Evolutionary conservation across 2,888 invertebrate species (phyloP).

Genomic region (Dryomyza anilis): DNA sequence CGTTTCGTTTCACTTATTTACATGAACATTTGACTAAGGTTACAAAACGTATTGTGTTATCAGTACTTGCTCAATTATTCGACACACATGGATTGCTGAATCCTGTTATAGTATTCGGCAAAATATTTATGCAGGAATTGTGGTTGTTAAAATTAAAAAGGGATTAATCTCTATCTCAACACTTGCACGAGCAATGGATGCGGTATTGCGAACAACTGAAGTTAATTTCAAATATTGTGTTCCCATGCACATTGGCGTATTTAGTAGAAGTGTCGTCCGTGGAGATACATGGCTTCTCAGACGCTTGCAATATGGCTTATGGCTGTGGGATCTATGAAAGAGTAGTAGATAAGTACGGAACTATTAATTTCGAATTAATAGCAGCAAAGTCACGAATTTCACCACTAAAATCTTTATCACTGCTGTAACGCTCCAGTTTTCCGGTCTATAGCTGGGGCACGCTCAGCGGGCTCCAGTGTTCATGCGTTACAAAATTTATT

Average conservation of each 20-base stretch:
- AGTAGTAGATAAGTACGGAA: neutral
- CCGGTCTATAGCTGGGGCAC: too few species aligned
- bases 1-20: neutral
- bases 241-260: neutral
- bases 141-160: slow-evolving; percentile 16
- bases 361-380: slow-evolving; percentile 16
- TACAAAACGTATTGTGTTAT: slow-evolving; percentile 18
- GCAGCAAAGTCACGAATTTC: slow-evolving; percentile 23
- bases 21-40: neutral
- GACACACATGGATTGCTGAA: slow-evolving; percentile 24
- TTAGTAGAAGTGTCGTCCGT: neutral
- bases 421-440: too few species aligned
- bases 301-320: slow-evolving; percentile 20
- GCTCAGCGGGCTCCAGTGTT: too few species aligned
- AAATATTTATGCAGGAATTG: too few species aligned
- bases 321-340: slow-evolving; percentile 20
- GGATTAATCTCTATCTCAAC: slow-evolving; percentile 2
- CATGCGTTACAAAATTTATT: too few species aligned
- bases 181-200: neutral
- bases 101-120: slow-evolving; percentile 21
- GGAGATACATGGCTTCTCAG: slow-evolving; percentile 28
- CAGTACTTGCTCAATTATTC: slow-evolving; percentile 22
- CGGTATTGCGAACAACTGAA: neutral
- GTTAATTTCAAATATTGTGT: neutral
- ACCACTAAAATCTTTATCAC: slow-evolving; percentile 9